Base-by-base conservation (phyloP, 2,888 invertebrate genomes). In the Sussaba pulchella region DNA sequence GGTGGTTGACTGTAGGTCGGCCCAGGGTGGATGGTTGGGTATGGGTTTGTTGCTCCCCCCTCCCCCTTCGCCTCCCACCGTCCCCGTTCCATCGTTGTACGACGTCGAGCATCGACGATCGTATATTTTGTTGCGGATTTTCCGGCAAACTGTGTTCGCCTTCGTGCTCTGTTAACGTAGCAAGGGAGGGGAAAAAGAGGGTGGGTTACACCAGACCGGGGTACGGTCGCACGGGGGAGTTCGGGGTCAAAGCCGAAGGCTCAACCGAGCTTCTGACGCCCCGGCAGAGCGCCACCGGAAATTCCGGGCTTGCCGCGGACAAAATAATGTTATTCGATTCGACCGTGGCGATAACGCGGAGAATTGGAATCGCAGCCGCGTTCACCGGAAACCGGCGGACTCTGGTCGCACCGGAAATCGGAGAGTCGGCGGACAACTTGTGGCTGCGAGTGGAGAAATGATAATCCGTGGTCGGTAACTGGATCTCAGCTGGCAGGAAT, bases 281-380 rank as follows among this genome's bases (percentile, higher is more conserved):
- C 14, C 50, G 24, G 36, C 19, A 50, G 50, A 54, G 74, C 39
- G n/a, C n/a, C n/a, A 36, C 74, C 69, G 41, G 81, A 59, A 78
- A 74, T 66, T 81, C 43, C 26, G 57, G 78, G 52, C 26, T 75
- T 6, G 31, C 64, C 72, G 71, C 73, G 76, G 75, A 77, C 76
- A 84, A 87, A 87, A 86, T 84, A 82, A 84, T 84, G 80, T 85
- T 82, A 82, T 86, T 85, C 84, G 85, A 87, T 86, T 85, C 80
- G 83, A 70, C 78, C 78, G 73, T 70, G 63, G 64, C 85, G 86
- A 88, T 88, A 83, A 74, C 61, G 63, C 74, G 66, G 50, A 69
- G 41, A 59, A 77, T 71, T 71, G 66, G 69, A 63, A 70, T 41
- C 12, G 79, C 43, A 72, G 74, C 52, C 70, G 57, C 57, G 43